Conservation (phyloP, 92 coral and sea anemone genomes). For the Zoanthus solanderi region DNA sequence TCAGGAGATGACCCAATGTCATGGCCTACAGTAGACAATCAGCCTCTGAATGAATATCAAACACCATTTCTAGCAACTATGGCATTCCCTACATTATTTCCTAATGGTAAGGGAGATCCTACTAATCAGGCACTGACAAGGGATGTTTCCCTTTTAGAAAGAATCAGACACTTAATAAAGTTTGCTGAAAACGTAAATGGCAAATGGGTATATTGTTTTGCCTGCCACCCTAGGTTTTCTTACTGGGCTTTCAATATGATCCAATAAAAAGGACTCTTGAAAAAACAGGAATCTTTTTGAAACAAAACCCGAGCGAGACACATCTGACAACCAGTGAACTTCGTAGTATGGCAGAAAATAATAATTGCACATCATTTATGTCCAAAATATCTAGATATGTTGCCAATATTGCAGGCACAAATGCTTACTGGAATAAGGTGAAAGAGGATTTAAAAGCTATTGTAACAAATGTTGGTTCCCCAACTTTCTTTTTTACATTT, state of each 20-base stretch:
- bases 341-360: neutral
- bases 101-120: too few relatives aligned
- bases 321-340: neutral
- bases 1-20: slow-evolving; percentile 2
- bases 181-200: neutral
- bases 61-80: slow-evolving; percentile 3
- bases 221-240: too few relatives aligned
- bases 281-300: slow-evolving; percentile 5
- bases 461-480: slow-evolving; percentile 7
- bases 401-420: neutral
- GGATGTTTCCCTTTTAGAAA: neutral
- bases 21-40: slow-evolving; percentile 2
- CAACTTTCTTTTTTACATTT: slow-evolving; percentile 5
- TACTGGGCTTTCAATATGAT: too few relatives aligned
- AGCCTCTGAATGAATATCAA: neutral
- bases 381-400: slow-evolving; percentile 1
- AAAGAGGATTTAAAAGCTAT: neutral
- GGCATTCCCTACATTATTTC: neutral
- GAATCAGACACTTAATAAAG: slow-evolving; percentile 6
- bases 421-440: slow-evolving; percentile 5
- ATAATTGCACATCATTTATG: neutral
- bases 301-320: slow-evolving; percentile 10
- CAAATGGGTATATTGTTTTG: too few relatives aligned
- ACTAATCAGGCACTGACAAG: slow-evolving; percentile 7
- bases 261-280: neutral